Conservation (phyloP, 2,888 invertebrate species). For the Malthinus seriepunctatus region DNA sequence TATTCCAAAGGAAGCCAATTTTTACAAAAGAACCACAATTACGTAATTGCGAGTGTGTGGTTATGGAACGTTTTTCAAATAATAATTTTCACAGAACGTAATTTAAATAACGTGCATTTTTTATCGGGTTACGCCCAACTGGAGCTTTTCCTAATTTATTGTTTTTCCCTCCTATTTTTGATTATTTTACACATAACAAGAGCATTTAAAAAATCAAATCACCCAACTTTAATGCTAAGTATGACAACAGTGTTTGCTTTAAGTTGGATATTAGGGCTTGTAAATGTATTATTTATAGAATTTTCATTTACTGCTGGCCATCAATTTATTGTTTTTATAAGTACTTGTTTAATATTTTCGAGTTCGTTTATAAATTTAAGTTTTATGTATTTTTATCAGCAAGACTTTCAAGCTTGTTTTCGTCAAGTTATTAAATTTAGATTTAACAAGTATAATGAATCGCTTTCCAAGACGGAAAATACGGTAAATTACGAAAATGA, state of each 20-base stretch:
- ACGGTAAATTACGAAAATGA: background rate
- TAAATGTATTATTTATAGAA: background rate
- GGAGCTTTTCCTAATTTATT: too few relatives aligned
- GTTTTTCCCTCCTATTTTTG: background rate
- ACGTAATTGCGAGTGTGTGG: background rate
- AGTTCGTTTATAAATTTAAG: background rate
- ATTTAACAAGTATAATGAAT: constrained; percentile 2
- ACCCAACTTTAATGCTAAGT: constrained; percentile 11
- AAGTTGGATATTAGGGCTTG: constrained; percentile 5
- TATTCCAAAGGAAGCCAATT: background rate
- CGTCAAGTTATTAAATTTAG: constrained; percentile 6
- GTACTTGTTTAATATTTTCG: background rate
- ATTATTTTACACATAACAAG: constrained; percentile 1
- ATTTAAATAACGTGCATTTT: background rate
- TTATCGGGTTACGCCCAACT: background rate
- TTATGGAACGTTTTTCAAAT: background rate
- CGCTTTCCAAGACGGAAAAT: background rate
- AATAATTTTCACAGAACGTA: background rate
- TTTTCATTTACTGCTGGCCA: background rate
- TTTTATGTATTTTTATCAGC: background rate
- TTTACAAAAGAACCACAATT: background rate
- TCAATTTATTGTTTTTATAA: background rate
- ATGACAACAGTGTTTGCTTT: constrained; percentile 2
- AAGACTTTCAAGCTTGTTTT: constrained; percentile 14
- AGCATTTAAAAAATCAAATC: background rate